A percentile compares a stretch with the other conserved stretches of the same genome.
Evolutionary conservation across 2,797 vertebrate genomes (phyloP).

Genomic region (Calcarius lapponicus): DNA sequence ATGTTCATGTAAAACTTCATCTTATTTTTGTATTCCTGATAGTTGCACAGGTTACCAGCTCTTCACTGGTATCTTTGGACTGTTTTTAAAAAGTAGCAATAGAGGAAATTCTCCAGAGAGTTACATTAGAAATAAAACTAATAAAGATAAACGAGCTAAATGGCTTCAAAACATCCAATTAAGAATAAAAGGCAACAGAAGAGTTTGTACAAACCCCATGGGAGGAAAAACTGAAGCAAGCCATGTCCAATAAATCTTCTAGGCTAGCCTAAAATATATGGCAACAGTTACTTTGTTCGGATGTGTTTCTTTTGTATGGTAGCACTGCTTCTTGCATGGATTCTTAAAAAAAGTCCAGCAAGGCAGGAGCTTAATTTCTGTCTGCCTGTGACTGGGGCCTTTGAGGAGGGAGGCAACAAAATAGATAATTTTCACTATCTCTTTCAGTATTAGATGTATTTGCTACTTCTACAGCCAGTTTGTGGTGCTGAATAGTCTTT

Average conservation of each 20-base stretch:
- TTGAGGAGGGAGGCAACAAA: neutral
- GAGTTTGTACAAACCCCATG: neutral
- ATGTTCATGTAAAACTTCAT: neutral
- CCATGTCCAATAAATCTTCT: neutral
- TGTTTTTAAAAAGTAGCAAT: neutral
- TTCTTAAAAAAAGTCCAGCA: neutral
- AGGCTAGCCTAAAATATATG: neutral
- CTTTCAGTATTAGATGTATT: neutral
- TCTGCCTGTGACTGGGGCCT: neutral
- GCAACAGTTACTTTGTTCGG: neutral
- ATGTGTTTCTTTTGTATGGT: neutral
- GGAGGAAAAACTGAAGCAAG: neutral
- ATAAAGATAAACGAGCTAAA: neutral
- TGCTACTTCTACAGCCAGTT: neutral
- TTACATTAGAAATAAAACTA: neutral
- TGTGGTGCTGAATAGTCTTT: constrained; percentile 22
- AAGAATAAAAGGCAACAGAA: constrained; percentile 7
- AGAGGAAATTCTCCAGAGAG: neutral
- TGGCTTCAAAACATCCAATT: neutral
- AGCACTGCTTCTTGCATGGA: neutral
- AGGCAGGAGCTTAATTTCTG: neutral
- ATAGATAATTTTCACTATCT: neutral
- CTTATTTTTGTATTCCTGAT: neutral
- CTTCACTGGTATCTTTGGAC: neutral
- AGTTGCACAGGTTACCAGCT: neutral